phyloP scores from a whole-genome alignment of 2,113 vertebrate species.

The Atlantisia rogersi region DNA sequence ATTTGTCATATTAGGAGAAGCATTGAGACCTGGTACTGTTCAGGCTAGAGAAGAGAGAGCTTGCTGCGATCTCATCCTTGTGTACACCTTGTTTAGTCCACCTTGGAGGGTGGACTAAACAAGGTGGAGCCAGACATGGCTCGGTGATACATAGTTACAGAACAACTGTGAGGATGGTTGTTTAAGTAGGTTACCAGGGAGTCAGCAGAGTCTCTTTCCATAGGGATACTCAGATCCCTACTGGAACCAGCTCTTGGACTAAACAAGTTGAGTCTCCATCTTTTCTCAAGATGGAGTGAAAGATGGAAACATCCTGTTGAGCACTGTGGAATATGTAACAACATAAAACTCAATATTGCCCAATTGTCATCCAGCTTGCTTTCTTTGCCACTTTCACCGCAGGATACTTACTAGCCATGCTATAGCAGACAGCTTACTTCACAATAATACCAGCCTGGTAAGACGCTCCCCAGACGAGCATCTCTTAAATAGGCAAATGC shows the following conservation, averaged over 20 bases:
- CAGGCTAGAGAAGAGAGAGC: neutral
- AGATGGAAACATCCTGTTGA: neutral
- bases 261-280: neutral
- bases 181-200: neutral
- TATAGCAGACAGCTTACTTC: neutral
- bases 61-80: neutral
- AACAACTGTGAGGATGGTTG: neutral
- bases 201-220: neutral
- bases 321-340: neutral
- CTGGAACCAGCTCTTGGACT: neutral
- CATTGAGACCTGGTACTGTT: neutral
- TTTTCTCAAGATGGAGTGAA: neutral
- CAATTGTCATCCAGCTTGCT: neutral
- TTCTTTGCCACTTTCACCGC: neutral
- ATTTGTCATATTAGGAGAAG: neutral
- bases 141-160: neutral
- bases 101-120: neutral
- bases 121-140: neutral
- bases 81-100: neutral
- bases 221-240: rapidly evolving
- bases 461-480: neutral
- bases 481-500: slow-evolving; percentile 12
- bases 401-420: neutral
- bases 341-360: neutral
- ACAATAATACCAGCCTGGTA: neutral